A percentile compares a stretch with the other conserved stretches of the same genome.
phyloP scores from a whole-genome alignment of 2,797 vertebrate genomes.

The Telmatherina bonti region DNA sequence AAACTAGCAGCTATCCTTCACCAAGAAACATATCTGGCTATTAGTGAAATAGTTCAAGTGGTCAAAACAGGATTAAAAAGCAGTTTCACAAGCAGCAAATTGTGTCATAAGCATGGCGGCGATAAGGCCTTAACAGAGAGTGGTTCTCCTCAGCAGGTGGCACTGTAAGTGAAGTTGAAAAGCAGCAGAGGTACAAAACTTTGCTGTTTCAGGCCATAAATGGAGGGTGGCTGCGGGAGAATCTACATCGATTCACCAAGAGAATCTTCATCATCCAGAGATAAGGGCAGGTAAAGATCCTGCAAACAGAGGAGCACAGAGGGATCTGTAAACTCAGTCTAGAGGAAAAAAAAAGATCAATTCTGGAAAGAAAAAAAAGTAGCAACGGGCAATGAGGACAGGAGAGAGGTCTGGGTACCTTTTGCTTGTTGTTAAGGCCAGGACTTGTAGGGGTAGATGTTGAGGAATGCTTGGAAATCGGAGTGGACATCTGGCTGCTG shows the following conservation, averaged over 20 bases:
- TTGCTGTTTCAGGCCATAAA: slow-evolving; percentile 69
- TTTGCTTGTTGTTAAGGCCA: slow-evolving; percentile 95
- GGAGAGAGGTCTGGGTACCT: slow-evolving; percentile 84
- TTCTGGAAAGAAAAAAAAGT: background rate
- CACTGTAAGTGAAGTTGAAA: slow-evolving; percentile 72
- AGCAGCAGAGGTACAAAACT: slow-evolving; percentile 72
- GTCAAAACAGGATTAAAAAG: slow-evolving; percentile 26
- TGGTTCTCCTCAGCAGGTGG: slow-evolving; percentile 72
- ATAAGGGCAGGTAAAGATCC: slow-evolving; percentile 97
- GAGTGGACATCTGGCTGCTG: slow-evolving; percentile 98
- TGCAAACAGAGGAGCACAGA: slow-evolving; percentile 73
- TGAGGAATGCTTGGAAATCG: slow-evolving; percentile 98
- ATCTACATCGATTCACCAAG: slow-evolving; percentile 96
- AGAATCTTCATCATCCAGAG: slow-evolving; percentile 97
- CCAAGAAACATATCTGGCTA: slow-evolving; percentile 30
- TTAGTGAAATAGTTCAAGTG: slow-evolving; percentile 27
- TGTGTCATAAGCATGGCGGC: slow-evolving; percentile 61
- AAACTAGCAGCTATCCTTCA: slow-evolving; percentile 16
- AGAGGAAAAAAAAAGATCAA: background rate
- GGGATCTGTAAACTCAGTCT: background rate
- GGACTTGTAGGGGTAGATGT: slow-evolving; percentile 98
- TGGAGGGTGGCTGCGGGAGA: slow-evolving; percentile 53
- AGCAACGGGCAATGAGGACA: background rate
- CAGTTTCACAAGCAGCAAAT: slow-evolving; percentile 80
- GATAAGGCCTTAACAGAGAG: slow-evolving; percentile 63